These are phyloP conservation scores for Pseudonaja textilis DNA, from an alignment of 2,113 vertebrate genomes.

Conservation along the genomic window DNA sequence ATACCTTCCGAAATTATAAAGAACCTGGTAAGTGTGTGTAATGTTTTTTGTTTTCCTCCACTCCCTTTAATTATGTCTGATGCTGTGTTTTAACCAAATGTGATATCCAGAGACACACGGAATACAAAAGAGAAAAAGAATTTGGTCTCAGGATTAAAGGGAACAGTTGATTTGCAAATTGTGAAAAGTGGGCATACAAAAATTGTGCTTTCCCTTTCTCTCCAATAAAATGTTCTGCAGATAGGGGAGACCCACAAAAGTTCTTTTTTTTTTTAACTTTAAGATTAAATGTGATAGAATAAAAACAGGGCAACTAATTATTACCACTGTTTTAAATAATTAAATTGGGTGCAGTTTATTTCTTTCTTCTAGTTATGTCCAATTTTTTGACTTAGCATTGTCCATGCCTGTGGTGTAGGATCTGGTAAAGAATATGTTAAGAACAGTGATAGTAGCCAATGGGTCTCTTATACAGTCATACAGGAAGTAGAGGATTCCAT, in stretches of 20 bases:
- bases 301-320: background rate
- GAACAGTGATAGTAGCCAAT: background rate
- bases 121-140: background rate
- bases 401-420: background rate
- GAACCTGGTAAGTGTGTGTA: constrained; percentile 70
- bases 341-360: background rate
- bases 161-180: background rate
- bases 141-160: background rate
- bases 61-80: background rate
- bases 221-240: background rate
- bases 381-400: background rate
- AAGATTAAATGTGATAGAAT: background rate
- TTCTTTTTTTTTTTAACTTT: background rate
- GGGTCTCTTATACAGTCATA: background rate
- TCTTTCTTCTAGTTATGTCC: background rate
- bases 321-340: background rate
- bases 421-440: background rate
- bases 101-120: background rate
- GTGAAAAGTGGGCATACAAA: background rate
- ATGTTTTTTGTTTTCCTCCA: background rate
- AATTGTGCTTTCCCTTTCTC: background rate
- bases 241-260: background rate
- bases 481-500: background rate
- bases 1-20: constrained; percentile 77
- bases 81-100: background rate